These are phyloP conservation scores for Troides aeacus DNA, from an alignment of 2,888 invertebrate genomes.

Conservation along the genomic window DNA sequence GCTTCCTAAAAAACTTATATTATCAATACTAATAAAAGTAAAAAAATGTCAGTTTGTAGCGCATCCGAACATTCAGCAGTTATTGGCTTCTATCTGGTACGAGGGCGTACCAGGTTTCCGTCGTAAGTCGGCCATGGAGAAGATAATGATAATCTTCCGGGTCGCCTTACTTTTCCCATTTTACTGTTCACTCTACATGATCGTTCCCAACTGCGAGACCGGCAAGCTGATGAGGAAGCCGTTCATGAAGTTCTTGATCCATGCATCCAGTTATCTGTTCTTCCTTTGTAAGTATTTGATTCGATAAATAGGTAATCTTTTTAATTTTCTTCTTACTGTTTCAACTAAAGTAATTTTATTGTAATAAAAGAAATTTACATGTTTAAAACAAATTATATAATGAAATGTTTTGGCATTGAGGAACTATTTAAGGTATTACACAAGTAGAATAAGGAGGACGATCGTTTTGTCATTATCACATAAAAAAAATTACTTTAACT, in stretches of 20 bases:
- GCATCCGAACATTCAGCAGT: slow-evolving; percentile 97
- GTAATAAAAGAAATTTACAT: too few species aligned
- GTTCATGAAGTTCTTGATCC: slow-evolving; percentile 97
- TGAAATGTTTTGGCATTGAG: too few species aligned
- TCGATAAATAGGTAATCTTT: not conserved
- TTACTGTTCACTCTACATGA: slow-evolving; percentile 91
- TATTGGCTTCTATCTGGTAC: slow-evolving; percentile 95
- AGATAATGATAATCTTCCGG: slow-evolving; percentile 85
- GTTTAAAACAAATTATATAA: too few species aligned
- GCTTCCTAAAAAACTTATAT: too few species aligned
- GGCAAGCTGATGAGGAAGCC: slow-evolving; percentile 94
- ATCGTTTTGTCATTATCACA: too few species aligned
- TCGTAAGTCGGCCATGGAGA: slow-evolving; percentile 86
- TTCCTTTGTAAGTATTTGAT: slow-evolving; percentile 88
- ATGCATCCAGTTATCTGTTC: slow-evolving; percentile 95
- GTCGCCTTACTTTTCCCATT: slow-evolving; percentile 93
- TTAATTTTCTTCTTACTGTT: too few species aligned
- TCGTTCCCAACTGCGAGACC: slow-evolving; percentile 88
- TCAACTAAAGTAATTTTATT: too few species aligned
- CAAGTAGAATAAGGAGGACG: too few species aligned
- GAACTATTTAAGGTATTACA: too few species aligned
- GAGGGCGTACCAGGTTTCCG: slow-evolving; percentile 97
- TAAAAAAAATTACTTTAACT: too few species aligned
- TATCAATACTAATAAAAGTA: not conserved
- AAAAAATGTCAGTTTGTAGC: slow-evolving; percentile 86